A percentile compares a stretch with the other conserved stretches of the same genome.
Evolutionary conservation across 2,888 invertebrate genomes (phyloP).

Genomic region (Apodemia hepburni): DNA sequence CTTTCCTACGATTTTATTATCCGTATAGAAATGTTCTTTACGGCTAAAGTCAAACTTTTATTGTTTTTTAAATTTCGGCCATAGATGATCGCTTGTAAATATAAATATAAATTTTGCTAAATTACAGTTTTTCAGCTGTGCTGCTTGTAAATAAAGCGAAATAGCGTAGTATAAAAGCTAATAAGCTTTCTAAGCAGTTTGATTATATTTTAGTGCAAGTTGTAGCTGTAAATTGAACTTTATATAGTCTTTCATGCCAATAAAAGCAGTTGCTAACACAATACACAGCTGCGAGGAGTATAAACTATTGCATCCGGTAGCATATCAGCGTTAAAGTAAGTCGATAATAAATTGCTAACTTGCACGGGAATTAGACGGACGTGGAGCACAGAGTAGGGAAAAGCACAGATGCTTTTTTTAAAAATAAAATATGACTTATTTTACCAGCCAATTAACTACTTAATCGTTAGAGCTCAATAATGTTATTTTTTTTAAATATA

Average conservation of each 20-base stretch:
- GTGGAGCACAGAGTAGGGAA: constrained; percentile 26
- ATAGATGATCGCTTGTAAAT: no score
- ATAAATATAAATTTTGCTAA: no score
- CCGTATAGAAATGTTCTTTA: no score
- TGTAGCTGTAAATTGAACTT: constrained; percentile 12
- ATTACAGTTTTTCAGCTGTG: no score
- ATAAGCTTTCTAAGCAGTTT: constrained; percentile 4
- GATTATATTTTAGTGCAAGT: constrained; percentile 12
- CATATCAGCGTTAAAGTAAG: constrained; percentile 48
- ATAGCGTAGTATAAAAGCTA: neutral
- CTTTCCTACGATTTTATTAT: no score
- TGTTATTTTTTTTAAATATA: no score
- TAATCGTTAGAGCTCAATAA: no score
- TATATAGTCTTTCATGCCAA: constrained; percentile 8
- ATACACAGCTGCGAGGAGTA: constrained; percentile 42
- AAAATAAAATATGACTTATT: neutral
- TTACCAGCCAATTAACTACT: no score
- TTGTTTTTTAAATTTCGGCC: no score
- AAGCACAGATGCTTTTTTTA: neutral
- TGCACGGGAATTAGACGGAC: constrained; percentile 42
- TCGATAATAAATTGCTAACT: constrained; percentile 59
- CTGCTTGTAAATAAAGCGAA: neutral
- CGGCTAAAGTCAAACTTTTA: no score
- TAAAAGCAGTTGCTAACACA: constrained; percentile 25
- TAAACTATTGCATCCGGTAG: constrained; percentile 52